Conservation (phyloP, 1,140 invertebrate species). For the Popillia japonica region DNA sequence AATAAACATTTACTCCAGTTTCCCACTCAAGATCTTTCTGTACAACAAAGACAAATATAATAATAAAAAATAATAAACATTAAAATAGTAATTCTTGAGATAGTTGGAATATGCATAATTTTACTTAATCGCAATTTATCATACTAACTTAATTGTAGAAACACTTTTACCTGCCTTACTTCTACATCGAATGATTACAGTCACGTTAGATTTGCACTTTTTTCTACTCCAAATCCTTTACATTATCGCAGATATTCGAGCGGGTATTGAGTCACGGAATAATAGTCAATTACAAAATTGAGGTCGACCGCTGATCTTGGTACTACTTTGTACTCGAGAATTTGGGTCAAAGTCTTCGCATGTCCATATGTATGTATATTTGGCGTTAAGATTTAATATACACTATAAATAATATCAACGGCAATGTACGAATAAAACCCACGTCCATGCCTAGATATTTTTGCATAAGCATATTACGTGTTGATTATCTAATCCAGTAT, state of each 20-base stretch:
- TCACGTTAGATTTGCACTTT: background rate
- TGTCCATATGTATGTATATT: slow-evolving; percentile 28
- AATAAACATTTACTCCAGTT: no score
- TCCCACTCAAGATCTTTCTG: no score
- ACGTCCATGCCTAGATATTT: background rate
- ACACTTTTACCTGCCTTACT: background rate
- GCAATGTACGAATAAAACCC: background rate
- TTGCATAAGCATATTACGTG: background rate
- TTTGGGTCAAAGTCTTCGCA: slow-evolving; percentile 25
- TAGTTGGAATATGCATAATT: no score
- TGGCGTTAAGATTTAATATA: background rate
- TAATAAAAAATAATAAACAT: no score
- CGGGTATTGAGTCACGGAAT: slow-evolving; percentile 25
- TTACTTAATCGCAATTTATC: no score
- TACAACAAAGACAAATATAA: no score
- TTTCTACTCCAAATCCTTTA: background rate
- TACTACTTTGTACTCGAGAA: slow-evolving; percentile 23
- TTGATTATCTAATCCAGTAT: slow-evolving; percentile 8
- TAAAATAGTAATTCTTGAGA: no score
- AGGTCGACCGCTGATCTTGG: slow-evolving; percentile 19
- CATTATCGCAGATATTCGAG: background rate
- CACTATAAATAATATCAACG: background rate
- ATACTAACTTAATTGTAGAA: no score
- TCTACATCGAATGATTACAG: background rate
- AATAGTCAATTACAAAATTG: slow-evolving; percentile 34